Evolutionary conservation across 1,140 invertebrate species (phyloP).

Genomic region (Drosophila orosa): DNA sequence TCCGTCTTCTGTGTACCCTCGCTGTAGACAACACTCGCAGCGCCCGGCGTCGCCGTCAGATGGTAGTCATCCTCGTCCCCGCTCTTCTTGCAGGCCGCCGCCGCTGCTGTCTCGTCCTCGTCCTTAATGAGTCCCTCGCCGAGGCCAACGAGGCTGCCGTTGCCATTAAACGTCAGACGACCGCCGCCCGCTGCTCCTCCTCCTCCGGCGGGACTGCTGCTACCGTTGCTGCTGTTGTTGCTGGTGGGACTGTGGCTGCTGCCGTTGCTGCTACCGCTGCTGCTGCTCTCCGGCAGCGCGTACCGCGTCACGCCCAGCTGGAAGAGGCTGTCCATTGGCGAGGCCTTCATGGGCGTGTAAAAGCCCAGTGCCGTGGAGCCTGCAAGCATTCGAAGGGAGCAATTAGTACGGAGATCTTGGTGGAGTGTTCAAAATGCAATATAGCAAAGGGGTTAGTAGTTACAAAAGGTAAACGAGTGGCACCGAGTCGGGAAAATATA

Average conservation of each 20-base stretch:
- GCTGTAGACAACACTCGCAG: slow-evolving; percentile 86
- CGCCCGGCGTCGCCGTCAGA: slow-evolving; percentile 85
- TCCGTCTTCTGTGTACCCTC: slow-evolving; percentile 87
- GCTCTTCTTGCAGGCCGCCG: slow-evolving; percentile 33
- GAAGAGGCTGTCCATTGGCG: slow-evolving; percentile 86
- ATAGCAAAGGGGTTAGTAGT: slow-evolving; percentile 20
- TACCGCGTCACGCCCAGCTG: slow-evolving; percentile 87
- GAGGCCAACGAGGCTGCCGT: slow-evolving; percentile 61
- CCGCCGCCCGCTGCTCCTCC: slow-evolving; percentile 9
- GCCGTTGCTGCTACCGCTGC: slow-evolving; percentile 49
- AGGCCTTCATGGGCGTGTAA: slow-evolving; percentile 87
- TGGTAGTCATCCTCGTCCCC: slow-evolving; percentile 83
- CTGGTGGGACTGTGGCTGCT: slow-evolving; percentile 51
- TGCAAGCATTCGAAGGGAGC: slow-evolving; percentile 39
- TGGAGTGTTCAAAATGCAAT: too few relatives aligned
- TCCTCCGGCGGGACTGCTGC: slow-evolving; percentile 43
- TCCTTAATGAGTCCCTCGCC: slow-evolving; percentile 66
- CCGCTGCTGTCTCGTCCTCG: not conserved
- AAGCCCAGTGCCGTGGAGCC: slow-evolving; percentile 85
- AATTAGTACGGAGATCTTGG: slow-evolving; percentile 1
- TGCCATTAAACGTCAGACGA: slow-evolving; percentile 43
- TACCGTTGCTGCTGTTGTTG: slow-evolving; percentile 48
- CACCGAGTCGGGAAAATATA: slow-evolving; percentile 27
- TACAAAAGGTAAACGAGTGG: slow-evolving; percentile 25
- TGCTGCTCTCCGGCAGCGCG: slow-evolving; percentile 48